Evolutionary conservation across 2,797 vertebrate genomes (phyloP), one percentile per base, ranked within the genome.

Genomic region (Pipistrellus pipistrellus): DNA sequence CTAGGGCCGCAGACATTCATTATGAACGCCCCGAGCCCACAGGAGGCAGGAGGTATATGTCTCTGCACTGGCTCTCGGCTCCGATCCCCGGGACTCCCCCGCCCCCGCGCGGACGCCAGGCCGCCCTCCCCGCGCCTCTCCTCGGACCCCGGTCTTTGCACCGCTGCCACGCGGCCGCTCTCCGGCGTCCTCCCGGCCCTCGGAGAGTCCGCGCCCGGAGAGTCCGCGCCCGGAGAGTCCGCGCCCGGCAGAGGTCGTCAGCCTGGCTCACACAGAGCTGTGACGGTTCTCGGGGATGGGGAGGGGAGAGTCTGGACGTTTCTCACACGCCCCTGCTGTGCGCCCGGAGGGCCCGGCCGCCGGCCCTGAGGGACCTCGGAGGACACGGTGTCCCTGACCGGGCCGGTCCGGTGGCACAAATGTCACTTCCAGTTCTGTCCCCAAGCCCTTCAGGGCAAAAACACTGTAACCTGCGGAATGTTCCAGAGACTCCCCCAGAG

Each of bases 311-410:
- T 14, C 59, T 55, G 75, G n/a, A 15, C 75, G 11, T 32, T 23
- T 23, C n/a, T 76, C 23, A 35, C n/a, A 41, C 6, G 38, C 6
- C 41, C 14, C 71, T 0, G 3, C 6, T 10, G 12, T 27, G 20
- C 9, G 11, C 20, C 23, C 17, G 4, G 6, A 73, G 55, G 55
- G 48, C 17, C 0, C 0, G 8, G 23, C 25, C 4, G 1, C n/a
- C 35, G 85, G 38, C 57, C 38, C 69, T 20, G 48, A 73, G 71
- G 53, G 44, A 9, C 9, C 23, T n/a, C 0, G 27, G 3, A 18
- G 59, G 77, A n/a, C 13, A 4, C 0, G 23, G 30, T 6, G 1
- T 32, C 44, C n/a, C 35, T 35, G n/a, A 18, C 27, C 1, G 44
- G 35, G 44, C 4, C 38, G 4, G 6, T 9, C 41, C 11, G 8